Evolutionary conservation across 2,888 invertebrate genomes (phyloP), one percentile per base, ranked within the genome.

Genomic region (Anticlea derivata): DNA sequence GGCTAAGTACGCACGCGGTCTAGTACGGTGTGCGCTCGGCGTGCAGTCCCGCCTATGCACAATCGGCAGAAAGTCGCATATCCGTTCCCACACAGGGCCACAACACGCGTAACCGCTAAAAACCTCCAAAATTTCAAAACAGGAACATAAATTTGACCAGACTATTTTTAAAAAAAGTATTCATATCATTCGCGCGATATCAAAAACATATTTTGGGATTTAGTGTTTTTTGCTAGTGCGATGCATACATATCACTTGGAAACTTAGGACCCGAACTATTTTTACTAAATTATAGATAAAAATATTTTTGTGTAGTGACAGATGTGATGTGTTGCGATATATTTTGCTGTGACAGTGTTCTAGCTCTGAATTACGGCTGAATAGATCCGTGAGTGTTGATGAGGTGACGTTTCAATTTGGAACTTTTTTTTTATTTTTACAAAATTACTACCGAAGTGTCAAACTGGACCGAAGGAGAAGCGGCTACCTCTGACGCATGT

Each of bases 31-130:
- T 83, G 91, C 86, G 84, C 83, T 85, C 86, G 79, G 86, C 80
- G 86, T 91, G 90, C 91, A 89, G 87, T 89, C 81, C 86, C 87
- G 87, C 83, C 86, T 88, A 90, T 91, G 92, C 92, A 91, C 91
- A 87, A 83, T 73, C 83, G 78, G 76, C 75, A 82, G 86, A 82
- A 81, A 83, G 88, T 84, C 89, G 86, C 88, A 85, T 87, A 80
- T 81, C 84, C 86, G 83, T 73, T 83, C 80, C 73, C 79, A 76
- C 61, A 76, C 70, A 66, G 73, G 78, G 80, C 77, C 79, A 83
- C 72, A 81, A 85, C 84, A 87, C 86, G 86, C 86, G 65, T 69
- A 80, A 84, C 83, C 83, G 80, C 78, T 80, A 76, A 83, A 85
- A 83, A 86, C 83, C 82, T 77, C 80, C 80, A 75, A 85, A 80